These are phyloP conservation scores for Drosophila neotestacea DNA, from an alignment of 2,888 invertebrate species.

Conservation along the genomic window DNA sequence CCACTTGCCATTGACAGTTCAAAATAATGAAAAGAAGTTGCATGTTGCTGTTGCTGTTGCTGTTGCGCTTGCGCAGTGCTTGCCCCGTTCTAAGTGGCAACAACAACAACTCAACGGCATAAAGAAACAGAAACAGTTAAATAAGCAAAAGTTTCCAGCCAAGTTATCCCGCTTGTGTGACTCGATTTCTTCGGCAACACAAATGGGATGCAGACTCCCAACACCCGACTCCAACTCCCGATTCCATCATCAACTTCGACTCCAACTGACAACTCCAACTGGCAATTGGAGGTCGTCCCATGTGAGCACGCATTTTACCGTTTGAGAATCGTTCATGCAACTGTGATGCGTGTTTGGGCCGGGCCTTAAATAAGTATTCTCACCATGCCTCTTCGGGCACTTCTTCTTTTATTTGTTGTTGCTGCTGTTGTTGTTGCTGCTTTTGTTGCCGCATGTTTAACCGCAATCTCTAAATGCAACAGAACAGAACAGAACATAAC, in stretches of 20 bases:
- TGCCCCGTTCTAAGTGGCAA: conserved; percentile 51
- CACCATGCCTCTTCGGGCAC: conserved; percentile 28
- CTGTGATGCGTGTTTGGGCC: conserved; percentile 61
- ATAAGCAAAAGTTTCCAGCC: conserved; percentile 73
- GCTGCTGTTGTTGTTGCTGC: conserved; percentile 11
- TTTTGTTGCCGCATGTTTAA: conserved; percentile 56
- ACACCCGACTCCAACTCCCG: conserved; percentile 24
- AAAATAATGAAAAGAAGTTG: conserved; percentile 47
- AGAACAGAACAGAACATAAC: conserved; percentile 43
- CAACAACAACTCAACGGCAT: conserved; percentile 7
- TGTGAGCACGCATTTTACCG: conserved; percentile 75
- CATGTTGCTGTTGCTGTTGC: conserved; percentile 26
- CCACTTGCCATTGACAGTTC: conserved; percentile 51
- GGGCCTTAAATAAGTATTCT: conserved; percentile 52
- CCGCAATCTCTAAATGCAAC: conserved; percentile 65
- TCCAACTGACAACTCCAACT: conserved; percentile 6
- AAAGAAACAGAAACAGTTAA: conserved; percentile 67
- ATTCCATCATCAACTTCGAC: conserved; percentile 3
- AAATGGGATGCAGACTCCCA: conserved; percentile 31
- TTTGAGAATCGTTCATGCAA: conserved; percentile 54
- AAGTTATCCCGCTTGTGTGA: conserved; percentile 43
- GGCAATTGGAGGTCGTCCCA: conserved; percentile 35
- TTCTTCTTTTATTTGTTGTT: conserved; percentile 28
- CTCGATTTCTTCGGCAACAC: conserved; percentile 52
- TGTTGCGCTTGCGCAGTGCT: conserved; percentile 48